These are phyloP conservation scores for Schizotus pectinicornis DNA, from an alignment of 2,888 invertebrate species.

Conservation along the genomic window DNA sequence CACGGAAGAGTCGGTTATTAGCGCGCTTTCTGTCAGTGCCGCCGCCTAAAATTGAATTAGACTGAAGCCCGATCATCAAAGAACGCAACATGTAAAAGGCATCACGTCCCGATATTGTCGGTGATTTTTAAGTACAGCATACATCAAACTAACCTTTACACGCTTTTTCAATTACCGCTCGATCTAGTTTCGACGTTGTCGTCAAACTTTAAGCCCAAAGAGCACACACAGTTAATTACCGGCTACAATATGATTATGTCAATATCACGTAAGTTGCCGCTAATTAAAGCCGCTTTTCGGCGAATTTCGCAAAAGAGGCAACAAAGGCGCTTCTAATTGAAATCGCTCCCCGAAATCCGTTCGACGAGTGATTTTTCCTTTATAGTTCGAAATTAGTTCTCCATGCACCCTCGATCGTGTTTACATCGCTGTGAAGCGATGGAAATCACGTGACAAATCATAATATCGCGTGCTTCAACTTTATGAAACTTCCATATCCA, in stretches of 20 bases:
- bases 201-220: slow-evolving; percentile 2
- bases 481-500: slow-evolving; percentile 43
- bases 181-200: slow-evolving; percentile 7
- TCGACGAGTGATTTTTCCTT: slow-evolving; percentile 3
- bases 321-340: slow-evolving; percentile 4
- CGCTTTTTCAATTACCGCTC: slow-evolving; percentile 26
- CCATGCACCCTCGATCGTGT: not conserved
- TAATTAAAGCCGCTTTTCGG: slow-evolving; percentile 16
- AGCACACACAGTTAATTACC: slow-evolving; percentile 25
- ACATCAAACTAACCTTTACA: slow-evolving; percentile 14
- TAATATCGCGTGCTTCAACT: slow-evolving; percentile 47
- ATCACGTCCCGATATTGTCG: not conserved
- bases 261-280: slow-evolving; percentile 8
- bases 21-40: no score
- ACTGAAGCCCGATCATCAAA: no score
- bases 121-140: slow-evolving; percentile 2
- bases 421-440: slow-evolving; percentile 22
- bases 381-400: not conserved
- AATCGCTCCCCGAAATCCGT: slow-evolving; percentile 8
- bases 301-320: slow-evolving; percentile 1
- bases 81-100: no score
- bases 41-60: no score
- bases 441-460: slow-evolving; percentile 47
- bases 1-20: no score
- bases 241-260: slow-evolving; percentile 13